Evolutionary conservation across 2,888 invertebrate genomes (phyloP).

Genomic region (Mayetiola destructor): DNA sequence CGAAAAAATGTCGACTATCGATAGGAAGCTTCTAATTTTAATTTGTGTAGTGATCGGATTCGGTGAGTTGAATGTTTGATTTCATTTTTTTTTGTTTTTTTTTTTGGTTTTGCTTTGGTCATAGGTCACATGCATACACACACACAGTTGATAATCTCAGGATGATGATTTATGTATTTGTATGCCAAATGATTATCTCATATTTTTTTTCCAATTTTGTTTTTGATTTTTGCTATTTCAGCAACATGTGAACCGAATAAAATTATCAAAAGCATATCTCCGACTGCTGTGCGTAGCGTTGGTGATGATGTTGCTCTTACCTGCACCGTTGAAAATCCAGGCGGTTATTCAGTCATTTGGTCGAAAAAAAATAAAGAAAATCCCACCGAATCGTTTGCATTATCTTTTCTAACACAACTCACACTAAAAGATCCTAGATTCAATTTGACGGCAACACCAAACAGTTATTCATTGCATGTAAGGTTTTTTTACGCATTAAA

Average conservation of each 20-base stretch:
- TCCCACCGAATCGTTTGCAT: constrained; percentile 27
- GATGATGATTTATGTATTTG: not conserved
- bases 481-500: not conserved
- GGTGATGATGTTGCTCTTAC: constrained; percentile 31
- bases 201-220: not conserved
- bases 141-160: too few relatives aligned
- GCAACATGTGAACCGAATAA: constrained; percentile 13
- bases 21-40: too few relatives aligned
- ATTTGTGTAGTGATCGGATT: too few relatives aligned
- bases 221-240: not conserved
- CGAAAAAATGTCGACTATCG: too few relatives aligned
- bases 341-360: constrained; percentile 29
- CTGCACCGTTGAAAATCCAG: constrained; percentile 32
- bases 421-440: constrained; percentile 30
- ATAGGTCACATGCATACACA: too few relatives aligned
- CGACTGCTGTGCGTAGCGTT: constrained; percentile 20
- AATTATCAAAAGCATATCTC: constrained; percentile 18
- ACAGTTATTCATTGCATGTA: not conserved
- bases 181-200: too few relatives aligned
- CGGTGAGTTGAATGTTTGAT: too few relatives aligned
- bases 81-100: too few relatives aligned
- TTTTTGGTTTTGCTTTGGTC: too few relatives aligned
- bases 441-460: constrained; percentile 23
- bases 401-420: constrained; percentile 29
- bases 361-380: constrained; percentile 27